Conservation (phyloP, 2,888 invertebrate genomes). For the Ormyrus nitidulus region DNA sequence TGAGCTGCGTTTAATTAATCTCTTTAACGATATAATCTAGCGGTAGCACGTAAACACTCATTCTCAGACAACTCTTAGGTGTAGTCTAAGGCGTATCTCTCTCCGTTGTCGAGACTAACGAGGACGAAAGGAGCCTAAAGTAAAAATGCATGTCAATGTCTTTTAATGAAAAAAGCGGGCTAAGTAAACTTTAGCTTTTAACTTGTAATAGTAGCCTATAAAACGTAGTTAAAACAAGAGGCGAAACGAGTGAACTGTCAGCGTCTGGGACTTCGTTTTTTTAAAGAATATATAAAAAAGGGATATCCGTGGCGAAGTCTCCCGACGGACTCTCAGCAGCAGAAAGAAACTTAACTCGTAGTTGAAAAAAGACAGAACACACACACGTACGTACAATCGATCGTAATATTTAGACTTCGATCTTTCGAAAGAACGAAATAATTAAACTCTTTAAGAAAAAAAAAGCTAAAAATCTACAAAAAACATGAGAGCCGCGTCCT, state of each 20-base stretch:
- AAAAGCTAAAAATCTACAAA: neutral
- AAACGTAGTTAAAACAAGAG: constrained; percentile 6
- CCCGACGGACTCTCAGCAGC: neutral
- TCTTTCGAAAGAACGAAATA: constrained; percentile 11
- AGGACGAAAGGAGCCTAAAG: constrained; percentile 58
- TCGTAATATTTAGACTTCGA: constrained; percentile 23
- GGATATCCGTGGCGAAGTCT: constrained; percentile 12
- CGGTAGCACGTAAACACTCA: constrained; percentile 42
- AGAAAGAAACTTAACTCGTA: neutral
- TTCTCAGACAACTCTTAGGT: constrained; percentile 54
- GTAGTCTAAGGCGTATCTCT: constrained; percentile 59
- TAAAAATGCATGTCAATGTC: constrained; percentile 64
- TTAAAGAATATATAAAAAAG: neutral
- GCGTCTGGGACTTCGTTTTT: constrained; percentile 14
- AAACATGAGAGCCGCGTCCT: constrained; percentile 4
- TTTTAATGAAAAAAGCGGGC: constrained; percentile 51
- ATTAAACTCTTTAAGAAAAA: constrained; percentile 15
- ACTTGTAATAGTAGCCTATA: constrained; percentile 31
- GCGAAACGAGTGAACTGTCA: constrained; percentile 20
- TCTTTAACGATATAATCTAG: constrained; percentile 58
- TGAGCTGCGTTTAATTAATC: constrained; percentile 65
- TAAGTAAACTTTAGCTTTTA: constrained; percentile 60
- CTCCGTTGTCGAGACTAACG: constrained; percentile 47
- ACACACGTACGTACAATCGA: constrained; percentile 3
- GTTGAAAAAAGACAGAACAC: neutral